Evolutionary conservation across 2,888 invertebrate species (phyloP), one percentile per base, ranked within the genome.

Genomic region (Apamea monoglypha): DNA sequence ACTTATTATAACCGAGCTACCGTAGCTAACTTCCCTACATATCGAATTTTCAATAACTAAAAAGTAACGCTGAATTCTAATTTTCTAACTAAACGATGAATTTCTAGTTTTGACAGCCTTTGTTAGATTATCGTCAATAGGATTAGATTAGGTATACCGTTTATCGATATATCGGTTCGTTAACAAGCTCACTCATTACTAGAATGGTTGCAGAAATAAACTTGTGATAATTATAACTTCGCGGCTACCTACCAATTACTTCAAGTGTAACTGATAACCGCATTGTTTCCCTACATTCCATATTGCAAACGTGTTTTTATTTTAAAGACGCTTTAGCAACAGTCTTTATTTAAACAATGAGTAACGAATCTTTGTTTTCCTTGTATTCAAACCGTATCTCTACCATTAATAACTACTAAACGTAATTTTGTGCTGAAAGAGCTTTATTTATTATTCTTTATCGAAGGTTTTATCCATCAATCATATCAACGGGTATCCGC

Each of bases 81-180:
- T 14, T 44, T 44, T 44, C 47, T 63, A 44, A 32, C 59, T 67
- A 47, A 71, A 56, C 63, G 50, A 76, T 67, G n/a, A 25, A 69
- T 74, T 74, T 64, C 44, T 63, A 78, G 32, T 40, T 71, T 80
- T 72, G 44, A 32, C 47, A 21, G 29, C 40, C 29, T 70, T 64
- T 74, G 29, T 69, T 61, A 63, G 16, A 74, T 84, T 72, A 80
- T 74, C 67, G 29, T 32, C 14, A 66, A 16, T 53, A 69, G 63
- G 76, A 83, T 85, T 72, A 83, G 84, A 73, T 87, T 69, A 25
- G 56, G 29, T 74, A 29, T 16, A 76, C n/a, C 36, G 29, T 32
- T 53, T 50, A 76, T 73, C 40, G 53, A 61, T 74, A 61, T 74
- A 69, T 61, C 53, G 63, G 25, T 16, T 66, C 44, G 61, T 69